Evolutionary conservation across 1,140 invertebrate species (phyloP).

Genomic region (Acromyrmex heyeri): DNA sequence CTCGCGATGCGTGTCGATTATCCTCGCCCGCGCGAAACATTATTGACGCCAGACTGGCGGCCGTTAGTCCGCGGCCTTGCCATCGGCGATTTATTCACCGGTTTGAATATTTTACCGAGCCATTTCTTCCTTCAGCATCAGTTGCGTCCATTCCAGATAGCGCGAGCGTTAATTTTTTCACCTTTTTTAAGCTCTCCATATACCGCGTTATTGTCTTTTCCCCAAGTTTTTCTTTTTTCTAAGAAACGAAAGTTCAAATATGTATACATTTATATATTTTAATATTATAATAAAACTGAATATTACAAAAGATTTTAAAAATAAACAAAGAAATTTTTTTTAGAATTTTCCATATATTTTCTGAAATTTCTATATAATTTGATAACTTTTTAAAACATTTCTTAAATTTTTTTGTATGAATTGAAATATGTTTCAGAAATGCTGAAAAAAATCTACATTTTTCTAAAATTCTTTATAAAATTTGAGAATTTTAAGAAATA

Average conservation of each 20-base stretch:
- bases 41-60: slow-evolving; percentile 75
- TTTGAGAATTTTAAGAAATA: no score
- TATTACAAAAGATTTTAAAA: no score
- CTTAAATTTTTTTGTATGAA: no score
- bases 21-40: slow-evolving; percentile 35
- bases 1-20: slow-evolving; percentile 25
- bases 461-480: no score
- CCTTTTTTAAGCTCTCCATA: neutral
- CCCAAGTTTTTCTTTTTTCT: neutral
- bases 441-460: no score
- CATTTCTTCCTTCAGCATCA: slow-evolving; percentile 55
- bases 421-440: no score
- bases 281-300: no score
- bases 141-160: slow-evolving; percentile 42
- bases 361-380: no score
- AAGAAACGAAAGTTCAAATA: neutral
- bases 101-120: slow-evolving; percentile 63
- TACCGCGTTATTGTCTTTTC: neutral
- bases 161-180: neutral
- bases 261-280: neutral
- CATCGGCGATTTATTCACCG: slow-evolving; percentile 73
- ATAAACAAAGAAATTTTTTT: no score
- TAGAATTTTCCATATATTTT: no score
- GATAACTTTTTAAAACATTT: no score
- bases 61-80: slow-evolving; percentile 71